Percentiles rank a stretch among this genome's conserved stretches.
These are phyloP conservation scores for Triops cancriformis DNA, from an alignment of 1,140 invertebrate species.

Conservation along the genomic window DNA sequence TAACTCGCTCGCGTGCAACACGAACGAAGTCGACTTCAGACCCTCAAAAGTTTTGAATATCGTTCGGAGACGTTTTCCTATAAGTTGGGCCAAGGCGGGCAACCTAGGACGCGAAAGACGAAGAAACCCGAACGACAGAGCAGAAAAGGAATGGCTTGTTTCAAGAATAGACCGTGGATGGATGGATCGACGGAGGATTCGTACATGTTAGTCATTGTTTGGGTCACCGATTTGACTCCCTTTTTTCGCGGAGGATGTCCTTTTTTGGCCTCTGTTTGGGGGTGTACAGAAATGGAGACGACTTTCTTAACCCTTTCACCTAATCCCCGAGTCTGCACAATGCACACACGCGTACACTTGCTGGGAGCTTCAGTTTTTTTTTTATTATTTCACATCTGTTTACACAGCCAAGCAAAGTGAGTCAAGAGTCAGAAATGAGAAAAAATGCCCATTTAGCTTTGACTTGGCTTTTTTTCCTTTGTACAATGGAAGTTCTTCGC, in stretches of 20 bases:
- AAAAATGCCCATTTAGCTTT: not conserved
- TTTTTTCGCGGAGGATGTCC: not conserved
- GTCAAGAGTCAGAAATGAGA: not conserved
- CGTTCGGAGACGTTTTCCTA: not conserved
- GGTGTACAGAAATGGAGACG: not conserved
- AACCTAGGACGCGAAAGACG: not conserved
- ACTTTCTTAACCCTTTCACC: not conserved
- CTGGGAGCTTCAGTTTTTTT: too few relatives aligned
- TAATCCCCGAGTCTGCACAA: not conserved
- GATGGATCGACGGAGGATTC: not conserved
- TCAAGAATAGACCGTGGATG: not conserved
- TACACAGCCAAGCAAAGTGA: not conserved
- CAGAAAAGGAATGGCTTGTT: not conserved
- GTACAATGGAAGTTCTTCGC: not conserved
- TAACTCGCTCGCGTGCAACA: not conserved
- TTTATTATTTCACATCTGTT: too few relatives aligned
- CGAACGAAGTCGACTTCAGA: not conserved
- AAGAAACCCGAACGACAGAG: not conserved
- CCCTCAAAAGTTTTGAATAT: not conserved
- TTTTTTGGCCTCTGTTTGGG: not conserved
- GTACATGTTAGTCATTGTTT: not conserved
- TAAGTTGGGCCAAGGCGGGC: not conserved
- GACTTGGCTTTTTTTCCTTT: not conserved
- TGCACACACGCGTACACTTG: not conserved
- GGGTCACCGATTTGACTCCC: not conserved